Percentiles rank a stretch among this genome's conserved stretches.
Evolutionary conservation across 2,113 vertebrate genomes (phyloP).

Genomic region (Apodemus speciosus): DNA sequence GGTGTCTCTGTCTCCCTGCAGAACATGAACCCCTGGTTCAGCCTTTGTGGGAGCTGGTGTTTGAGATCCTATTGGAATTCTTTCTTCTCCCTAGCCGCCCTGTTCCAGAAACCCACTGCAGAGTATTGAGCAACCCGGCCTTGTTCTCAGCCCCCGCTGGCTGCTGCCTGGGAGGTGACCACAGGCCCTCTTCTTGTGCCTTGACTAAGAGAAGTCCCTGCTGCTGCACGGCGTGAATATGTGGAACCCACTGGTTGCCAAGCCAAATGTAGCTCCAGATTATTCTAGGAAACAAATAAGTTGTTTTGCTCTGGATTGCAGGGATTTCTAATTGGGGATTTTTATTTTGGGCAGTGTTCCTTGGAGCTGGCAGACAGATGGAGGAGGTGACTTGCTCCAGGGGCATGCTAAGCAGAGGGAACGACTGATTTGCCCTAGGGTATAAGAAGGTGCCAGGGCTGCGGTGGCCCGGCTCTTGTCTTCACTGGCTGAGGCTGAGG

Average conservation of each 20-base stretch:
- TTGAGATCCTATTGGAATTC: conserved; percentile 23
- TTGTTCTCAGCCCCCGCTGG: conserved; percentile 51
- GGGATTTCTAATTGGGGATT: conserved; percentile 77
- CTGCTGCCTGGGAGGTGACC: conserved; percentile 19
- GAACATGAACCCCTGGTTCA: background rate
- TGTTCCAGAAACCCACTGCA: conserved; percentile 56
- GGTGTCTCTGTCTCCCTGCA: background rate
- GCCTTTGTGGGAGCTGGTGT: background rate
- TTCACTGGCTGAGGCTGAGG: background rate
- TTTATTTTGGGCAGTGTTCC: conserved; percentile 79
- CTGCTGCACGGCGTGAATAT: conserved; percentile 1
- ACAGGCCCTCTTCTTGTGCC: background rate
- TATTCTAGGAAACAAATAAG: conserved; percentile 81
- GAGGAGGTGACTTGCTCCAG: conserved; percentile 70
- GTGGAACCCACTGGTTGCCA: conserved; percentile 65
- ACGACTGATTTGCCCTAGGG: conserved; percentile 39
- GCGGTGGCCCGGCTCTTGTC: background rate
- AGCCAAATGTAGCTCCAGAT: conserved; percentile 71
- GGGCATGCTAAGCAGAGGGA: conserved; percentile 47
- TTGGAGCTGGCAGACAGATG: conserved; percentile 75
- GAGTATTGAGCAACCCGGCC: conserved; percentile 2
- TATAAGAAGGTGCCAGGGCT: background rate
- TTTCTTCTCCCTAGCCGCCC: background rate
- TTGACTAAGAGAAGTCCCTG: conserved; percentile 36
- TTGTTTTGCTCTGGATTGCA: conserved; percentile 80